Evolutionary conservation across 30 jellyfish, hydroid and myxozoan species (phyloP).

Genomic region (Turritopsis rubra): DNA sequence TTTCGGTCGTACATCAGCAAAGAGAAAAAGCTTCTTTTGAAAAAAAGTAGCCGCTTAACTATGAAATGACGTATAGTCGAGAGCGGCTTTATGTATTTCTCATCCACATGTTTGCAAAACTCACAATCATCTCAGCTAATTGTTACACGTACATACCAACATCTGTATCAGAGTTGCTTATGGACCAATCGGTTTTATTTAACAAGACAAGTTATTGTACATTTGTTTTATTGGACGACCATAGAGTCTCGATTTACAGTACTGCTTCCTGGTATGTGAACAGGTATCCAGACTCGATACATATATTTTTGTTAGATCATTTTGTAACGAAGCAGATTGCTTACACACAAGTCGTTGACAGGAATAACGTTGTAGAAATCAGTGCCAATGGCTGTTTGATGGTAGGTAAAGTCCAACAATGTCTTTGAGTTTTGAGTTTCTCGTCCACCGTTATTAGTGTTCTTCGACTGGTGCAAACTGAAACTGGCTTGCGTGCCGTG

Average conservation of each 20-base stretch:
- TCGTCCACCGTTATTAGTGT: background rate
- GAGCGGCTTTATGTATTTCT: background rate
- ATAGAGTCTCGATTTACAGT: background rate
- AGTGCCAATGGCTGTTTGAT: background rate
- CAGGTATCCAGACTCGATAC: background rate
- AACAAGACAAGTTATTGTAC: background rate
- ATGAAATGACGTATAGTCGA: background rate
- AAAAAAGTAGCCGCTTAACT: background rate
- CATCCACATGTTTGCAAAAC: background rate
- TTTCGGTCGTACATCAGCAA: background rate
- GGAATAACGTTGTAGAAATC: background rate
- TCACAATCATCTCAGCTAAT: background rate
- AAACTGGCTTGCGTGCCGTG: background rate
- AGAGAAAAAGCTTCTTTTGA: background rate
- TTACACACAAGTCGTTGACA: background rate
- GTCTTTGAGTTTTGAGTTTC: background rate
- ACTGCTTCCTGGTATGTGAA: background rate
- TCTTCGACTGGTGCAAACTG: too few species aligned
- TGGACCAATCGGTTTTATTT: background rate
- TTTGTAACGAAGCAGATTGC: background rate
- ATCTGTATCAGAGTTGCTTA: background rate
- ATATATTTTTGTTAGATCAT: background rate
- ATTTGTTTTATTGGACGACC: background rate
- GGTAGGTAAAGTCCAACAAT: background rate
- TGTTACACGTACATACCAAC: background rate